A percentile compares a stretch with the other conserved stretches of the same genome.
These are phyloP conservation scores for Campoletis raptor DNA, from an alignment of 2,888 invertebrate species.

Conservation along the genomic window DNA sequence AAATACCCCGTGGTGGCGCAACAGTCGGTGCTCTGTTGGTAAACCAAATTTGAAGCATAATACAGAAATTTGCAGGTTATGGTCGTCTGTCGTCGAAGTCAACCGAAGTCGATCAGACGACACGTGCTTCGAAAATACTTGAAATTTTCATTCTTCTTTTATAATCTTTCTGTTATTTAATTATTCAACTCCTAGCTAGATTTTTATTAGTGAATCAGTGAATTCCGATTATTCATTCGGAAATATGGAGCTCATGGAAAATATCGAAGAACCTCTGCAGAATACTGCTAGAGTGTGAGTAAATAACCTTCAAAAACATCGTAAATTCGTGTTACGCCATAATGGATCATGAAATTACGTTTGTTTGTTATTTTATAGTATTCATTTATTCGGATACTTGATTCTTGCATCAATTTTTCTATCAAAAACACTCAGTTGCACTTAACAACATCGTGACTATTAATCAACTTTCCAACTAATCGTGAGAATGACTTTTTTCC, in stretches of 20 bases:
- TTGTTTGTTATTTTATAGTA: background rate
- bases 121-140: constrained; percentile 26
- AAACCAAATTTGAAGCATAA: background rate
- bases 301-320: constrained; percentile 34
- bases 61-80: background rate
- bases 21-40: background rate
- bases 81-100: background rate
- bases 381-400: background rate
- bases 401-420: background rate
- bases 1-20: constrained; percentile 5
- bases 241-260: constrained; percentile 66
- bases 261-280: constrained; percentile 49
- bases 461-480: background rate
- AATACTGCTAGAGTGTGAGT: constrained; percentile 65
- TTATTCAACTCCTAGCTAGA: background rate
- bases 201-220: background rate
- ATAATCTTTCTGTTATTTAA: background rate
- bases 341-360: background rate
- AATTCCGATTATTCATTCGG: background rate
- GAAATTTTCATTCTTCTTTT: background rate
- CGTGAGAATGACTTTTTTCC: background rate
- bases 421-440: background rate
- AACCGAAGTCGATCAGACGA: background rate
- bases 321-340: background rate
- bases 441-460: background rate